A percentile compares a stretch with the other conserved stretches of the same genome.
Evolutionary conservation across 2,797 vertebrate species (phyloP).

Genomic region (Urosaurus nigricauda): DNA sequence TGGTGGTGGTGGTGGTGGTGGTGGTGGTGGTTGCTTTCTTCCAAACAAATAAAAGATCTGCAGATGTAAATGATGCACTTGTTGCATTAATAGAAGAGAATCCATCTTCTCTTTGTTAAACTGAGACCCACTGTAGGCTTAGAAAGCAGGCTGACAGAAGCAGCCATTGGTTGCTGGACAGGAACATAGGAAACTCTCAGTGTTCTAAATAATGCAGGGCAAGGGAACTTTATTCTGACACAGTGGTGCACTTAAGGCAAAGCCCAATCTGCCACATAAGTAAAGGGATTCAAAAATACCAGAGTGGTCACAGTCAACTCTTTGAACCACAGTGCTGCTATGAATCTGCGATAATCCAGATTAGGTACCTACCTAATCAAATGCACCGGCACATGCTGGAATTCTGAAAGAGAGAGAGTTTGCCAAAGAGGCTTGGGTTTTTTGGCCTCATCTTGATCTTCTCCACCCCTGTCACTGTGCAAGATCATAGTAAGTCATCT

Average conservation of each 20-base stretch:
- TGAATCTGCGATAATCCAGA: not conserved
- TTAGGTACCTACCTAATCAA: not conserved
- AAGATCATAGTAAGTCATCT: not conserved
- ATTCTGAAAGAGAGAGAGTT: not conserved
- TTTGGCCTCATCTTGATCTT: not conserved
- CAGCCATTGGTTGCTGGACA: not conserved
- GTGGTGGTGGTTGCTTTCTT: too few relatives aligned
- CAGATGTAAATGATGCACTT: not conserved
- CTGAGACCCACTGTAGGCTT: not conserved
- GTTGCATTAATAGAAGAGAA: not conserved
- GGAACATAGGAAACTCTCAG: not conserved
- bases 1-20: too few relatives aligned
- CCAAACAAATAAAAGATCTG: not conserved
- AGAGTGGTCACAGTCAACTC: not conserved
- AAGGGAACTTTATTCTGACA: slow-evolving; percentile 1
- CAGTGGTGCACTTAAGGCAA: not conserved
- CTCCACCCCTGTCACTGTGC: not conserved
- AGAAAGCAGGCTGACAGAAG: not conserved
- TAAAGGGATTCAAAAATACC: not conserved
- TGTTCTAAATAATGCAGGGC: not conserved
- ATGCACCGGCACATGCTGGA: not conserved
- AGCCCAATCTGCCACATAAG: not conserved
- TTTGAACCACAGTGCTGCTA: not conserved
- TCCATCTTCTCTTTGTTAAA: not conserved
- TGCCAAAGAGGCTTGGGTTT: not conserved